Percentiles rank a stretch among this genome's conserved stretches.
These are phyloP conservation scores for Esperia sulphurella DNA, from an alignment of 2,888 invertebrate genomes.

Conservation along the genomic window DNA sequence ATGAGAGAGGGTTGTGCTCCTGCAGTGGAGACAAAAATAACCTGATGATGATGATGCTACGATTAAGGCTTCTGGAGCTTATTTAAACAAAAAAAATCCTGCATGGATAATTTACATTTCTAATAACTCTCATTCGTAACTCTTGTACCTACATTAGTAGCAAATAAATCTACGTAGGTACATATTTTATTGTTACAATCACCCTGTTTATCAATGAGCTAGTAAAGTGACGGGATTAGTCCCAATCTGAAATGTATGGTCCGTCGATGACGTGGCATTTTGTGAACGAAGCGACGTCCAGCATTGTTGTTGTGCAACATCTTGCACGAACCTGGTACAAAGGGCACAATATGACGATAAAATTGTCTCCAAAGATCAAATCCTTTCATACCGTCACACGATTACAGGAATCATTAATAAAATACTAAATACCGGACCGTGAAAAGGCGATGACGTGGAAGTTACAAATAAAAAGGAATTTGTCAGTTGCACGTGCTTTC, in stretches of 20 bases:
- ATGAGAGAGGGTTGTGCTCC: too few relatives aligned
- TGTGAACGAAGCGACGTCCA: slow-evolving; percentile 36
- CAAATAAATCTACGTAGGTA: not conserved
- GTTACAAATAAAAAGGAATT: slow-evolving; percentile 41
- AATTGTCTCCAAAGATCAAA: slow-evolving; percentile 58
- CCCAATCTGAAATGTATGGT: slow-evolving; percentile 65
- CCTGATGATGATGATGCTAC: too few relatives aligned
- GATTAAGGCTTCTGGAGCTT: too few relatives aligned
- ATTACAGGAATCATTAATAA: slow-evolving; percentile 64
- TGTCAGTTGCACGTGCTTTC: slow-evolving; percentile 43
- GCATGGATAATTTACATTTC: not conserved
- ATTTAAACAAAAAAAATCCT: too few relatives aligned
- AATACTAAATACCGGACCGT: slow-evolving; percentile 57
- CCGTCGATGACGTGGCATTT: slow-evolving; percentile 59
- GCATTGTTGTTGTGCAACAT: slow-evolving; percentile 69
- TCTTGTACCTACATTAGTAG: not conserved
- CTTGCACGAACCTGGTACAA: slow-evolving; percentile 58
- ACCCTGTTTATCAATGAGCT: slow-evolving; percentile 42
- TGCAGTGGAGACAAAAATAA: too few relatives aligned
- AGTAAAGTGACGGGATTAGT: slow-evolving; percentile 52
- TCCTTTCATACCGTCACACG: slow-evolving; percentile 53
- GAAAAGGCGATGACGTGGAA: slow-evolving; percentile 45
- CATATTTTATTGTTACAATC: slow-evolving; percentile 25
- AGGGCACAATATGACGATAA: slow-evolving; percentile 59
- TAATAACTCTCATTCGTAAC: not conserved